These are phyloP conservation scores for Sebastes oblongus DNA, from an alignment of 2,797 vertebrate species.

Conservation along the genomic window DNA sequence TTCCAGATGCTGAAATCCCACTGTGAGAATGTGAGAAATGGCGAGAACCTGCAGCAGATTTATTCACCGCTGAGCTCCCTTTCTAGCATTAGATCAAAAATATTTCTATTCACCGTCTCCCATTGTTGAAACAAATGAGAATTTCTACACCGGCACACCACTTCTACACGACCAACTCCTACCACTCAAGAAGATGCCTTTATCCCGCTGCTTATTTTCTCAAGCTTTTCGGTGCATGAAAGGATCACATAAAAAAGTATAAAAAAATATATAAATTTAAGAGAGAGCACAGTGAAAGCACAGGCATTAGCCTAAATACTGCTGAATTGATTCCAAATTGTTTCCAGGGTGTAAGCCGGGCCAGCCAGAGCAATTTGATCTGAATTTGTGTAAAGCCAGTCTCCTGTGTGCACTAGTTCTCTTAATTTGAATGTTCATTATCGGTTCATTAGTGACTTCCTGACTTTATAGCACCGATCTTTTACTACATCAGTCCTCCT, in stretches of 20 bases:
- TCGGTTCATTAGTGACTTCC: conserved; percentile 57
- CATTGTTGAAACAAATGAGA: conserved; percentile 66
- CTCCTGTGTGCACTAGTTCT: conserved; percentile 42
- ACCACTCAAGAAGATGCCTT: conserved; percentile 37
- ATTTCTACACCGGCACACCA: conserved; percentile 29
- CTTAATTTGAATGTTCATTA: conserved; percentile 61
- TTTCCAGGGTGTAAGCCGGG: conserved; percentile 48
- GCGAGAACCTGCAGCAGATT: conserved; percentile 56
- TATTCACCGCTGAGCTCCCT: conserved; percentile 61
- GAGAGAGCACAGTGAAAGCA: conserved; percentile 23
- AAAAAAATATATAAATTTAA: conserved; percentile 28
- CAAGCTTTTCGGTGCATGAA: conserved; percentile 41
- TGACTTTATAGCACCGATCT: conserved; percentile 36
- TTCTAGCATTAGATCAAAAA: conserved; percentile 63
- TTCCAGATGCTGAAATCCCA: conserved; percentile 70
- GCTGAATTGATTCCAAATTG: conserved; percentile 62
- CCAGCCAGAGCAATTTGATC: conserved; percentile 49
- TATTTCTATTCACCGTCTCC: conserved; percentile 54
- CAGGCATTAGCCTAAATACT: conserved; percentile 48
- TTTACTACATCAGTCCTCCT: conserved; percentile 37
- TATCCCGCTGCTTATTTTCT: conserved; percentile 37
- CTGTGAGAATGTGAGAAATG: conserved; percentile 65
- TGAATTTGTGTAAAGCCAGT: conserved; percentile 37
- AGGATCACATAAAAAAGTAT: conserved; percentile 31
- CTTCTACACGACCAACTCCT: conserved; percentile 22